Percentiles rank a stretch among this genome's conserved stretches.
These are phyloP conservation scores for Apamea crenata DNA, from an alignment of 2,888 invertebrate species.

Conservation along the genomic window DNA sequence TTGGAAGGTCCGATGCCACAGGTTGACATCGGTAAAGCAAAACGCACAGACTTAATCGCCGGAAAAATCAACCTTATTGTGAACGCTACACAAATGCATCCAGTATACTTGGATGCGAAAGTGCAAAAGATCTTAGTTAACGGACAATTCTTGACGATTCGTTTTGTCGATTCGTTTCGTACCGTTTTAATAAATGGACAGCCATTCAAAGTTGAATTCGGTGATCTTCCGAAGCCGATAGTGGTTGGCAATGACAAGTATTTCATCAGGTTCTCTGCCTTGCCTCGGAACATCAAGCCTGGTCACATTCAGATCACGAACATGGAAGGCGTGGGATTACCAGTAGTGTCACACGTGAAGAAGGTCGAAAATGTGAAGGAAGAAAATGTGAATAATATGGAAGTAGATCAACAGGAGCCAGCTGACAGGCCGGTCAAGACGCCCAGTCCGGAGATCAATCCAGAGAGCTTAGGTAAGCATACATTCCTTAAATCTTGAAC, in stretches of 20 bases:
- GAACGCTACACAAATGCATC: slow-evolving; percentile 94
- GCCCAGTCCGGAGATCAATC: slow-evolving; percentile 80
- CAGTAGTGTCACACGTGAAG: slow-evolving; percentile 59
- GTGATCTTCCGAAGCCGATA: slow-evolving; percentile 95
- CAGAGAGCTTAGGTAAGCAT: slow-evolving; percentile 82
- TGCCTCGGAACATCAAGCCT: slow-evolving; percentile 93
- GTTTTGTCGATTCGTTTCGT: slow-evolving; percentile 94
- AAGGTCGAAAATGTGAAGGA: slow-evolving; percentile 68
- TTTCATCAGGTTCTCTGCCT: slow-evolving; percentile 94
- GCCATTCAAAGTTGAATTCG: slow-evolving; percentile 95
- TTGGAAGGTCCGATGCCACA: slow-evolving; percentile 98
- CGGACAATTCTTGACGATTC: slow-evolving; percentile 93
- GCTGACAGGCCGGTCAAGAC: slow-evolving; percentile 74
- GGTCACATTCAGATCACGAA: slow-evolving; percentile 93
- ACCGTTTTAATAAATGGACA: slow-evolving; percentile 95
- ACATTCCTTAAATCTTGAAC: not conserved
- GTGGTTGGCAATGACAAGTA: slow-evolving; percentile 93
- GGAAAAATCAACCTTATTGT: slow-evolving; percentile 96
- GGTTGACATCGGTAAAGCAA: slow-evolving; percentile 95
- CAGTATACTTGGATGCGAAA: slow-evolving; percentile 95
- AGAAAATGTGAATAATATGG: slow-evolving; percentile 71
- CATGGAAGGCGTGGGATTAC: slow-evolving; percentile 91
- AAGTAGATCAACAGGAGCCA: slow-evolving; percentile 74
- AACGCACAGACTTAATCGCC: slow-evolving; percentile 95
- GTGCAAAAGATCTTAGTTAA: slow-evolving; percentile 94